phyloP scores from a whole-genome alignment of 2,888 invertebrate species.

The Bhutanitis thaidina region DNA sequence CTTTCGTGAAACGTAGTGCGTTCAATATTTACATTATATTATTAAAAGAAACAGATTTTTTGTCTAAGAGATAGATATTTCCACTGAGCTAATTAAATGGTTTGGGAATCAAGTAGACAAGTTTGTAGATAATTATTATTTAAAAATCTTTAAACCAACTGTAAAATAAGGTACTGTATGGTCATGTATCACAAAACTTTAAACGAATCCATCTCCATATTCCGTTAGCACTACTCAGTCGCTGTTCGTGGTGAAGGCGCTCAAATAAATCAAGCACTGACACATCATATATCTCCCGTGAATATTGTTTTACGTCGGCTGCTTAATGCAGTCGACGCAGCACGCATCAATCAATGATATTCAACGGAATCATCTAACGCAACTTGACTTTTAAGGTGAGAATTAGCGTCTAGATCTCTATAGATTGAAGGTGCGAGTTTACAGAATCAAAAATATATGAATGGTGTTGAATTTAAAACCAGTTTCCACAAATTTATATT shows the following conservation, averaged over 20 bases:
- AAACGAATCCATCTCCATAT: conserved; percentile 29
- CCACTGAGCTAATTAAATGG: not conserved
- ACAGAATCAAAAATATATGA: not conserved
- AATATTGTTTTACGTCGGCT: conserved; percentile 50
- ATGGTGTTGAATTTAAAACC: too few species aligned
- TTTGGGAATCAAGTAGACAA: not conserved
- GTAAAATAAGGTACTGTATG: not conserved
- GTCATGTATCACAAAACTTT: not conserved
- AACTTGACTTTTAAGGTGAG: conserved; percentile 29
- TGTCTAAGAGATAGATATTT: too few species aligned
- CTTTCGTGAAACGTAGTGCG: too few species aligned
- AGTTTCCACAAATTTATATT: too few species aligned
- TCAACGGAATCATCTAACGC: conserved; percentile 34
- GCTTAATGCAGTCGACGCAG: conserved; percentile 32
- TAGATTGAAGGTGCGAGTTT: not conserved
- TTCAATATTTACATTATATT: too few species aligned
- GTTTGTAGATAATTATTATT: not conserved
- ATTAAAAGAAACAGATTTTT: too few species aligned
- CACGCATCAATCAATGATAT: conserved; percentile 41
- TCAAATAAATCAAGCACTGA: conserved; percentile 63
- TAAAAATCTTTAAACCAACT: too few species aligned
- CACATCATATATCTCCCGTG: conserved; percentile 63
- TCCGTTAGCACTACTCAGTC: conserved; percentile 27
- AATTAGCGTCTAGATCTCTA: conserved; percentile 7
- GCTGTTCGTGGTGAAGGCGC: conserved; percentile 29